These are phyloP conservation scores for Limenitis camilla DNA, from an alignment of 2,888 invertebrate genomes.

Conservation along the genomic window DNA sequence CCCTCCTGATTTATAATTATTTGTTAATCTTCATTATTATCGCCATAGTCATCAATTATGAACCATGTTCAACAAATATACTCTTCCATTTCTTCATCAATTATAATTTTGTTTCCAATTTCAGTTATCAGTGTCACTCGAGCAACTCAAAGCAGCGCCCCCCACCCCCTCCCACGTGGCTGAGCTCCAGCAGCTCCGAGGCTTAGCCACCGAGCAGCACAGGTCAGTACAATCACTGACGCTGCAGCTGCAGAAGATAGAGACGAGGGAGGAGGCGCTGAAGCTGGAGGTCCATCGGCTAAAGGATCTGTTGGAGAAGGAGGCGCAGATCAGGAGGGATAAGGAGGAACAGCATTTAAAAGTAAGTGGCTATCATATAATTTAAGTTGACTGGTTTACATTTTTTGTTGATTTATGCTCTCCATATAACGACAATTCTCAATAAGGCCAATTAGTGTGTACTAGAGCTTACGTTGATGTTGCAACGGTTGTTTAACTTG, in stretches of 20 bases:
- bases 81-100: background rate
- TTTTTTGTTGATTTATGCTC: background rate
- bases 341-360: slow-evolving; percentile 50
- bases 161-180: slow-evolving; percentile 50
- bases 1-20: too few species aligned
- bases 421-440: too few species aligned
- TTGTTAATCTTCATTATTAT: too few species aligned
- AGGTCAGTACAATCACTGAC: slow-evolving; percentile 70
- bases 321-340: slow-evolving; percentile 51
- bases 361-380: slow-evolving; percentile 29
- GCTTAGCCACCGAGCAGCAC: slow-evolving; percentile 75
- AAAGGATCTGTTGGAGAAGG: slow-evolving; percentile 66
- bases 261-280: slow-evolving; percentile 69
- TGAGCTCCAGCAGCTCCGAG: slow-evolving; percentile 58
- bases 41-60: background rate
- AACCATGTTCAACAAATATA: background rate
- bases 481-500: too few species aligned
- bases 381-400: background rate
- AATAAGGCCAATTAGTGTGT: too few species aligned
- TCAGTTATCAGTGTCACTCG: slow-evolving; percentile 50
- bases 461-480: too few species aligned
- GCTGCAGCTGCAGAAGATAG: slow-evolving; percentile 65
- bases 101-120: background rate
- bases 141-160: slow-evolving; percentile 41
- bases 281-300: slow-evolving; percentile 59